These are phyloP conservation scores for Aplodontia rufa DNA, from an alignment of 2,113 vertebrate species.

Conservation along the genomic window DNA sequence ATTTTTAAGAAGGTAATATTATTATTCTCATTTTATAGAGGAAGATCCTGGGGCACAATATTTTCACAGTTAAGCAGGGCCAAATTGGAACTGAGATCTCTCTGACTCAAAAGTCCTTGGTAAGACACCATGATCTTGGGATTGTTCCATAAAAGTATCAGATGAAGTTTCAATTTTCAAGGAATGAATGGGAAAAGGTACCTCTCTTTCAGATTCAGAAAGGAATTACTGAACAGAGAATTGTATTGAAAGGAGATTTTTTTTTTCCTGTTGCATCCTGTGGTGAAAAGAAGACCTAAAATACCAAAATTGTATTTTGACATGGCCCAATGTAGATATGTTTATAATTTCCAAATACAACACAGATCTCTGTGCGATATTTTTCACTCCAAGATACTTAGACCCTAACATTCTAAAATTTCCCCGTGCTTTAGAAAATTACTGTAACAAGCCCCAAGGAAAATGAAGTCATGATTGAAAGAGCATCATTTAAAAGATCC, in stretches of 20 bases:
- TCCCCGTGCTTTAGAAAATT: neutral
- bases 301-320: neutral
- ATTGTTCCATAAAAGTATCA: neutral
- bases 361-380: neutral
- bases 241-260: neutral
- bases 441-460: neutral
- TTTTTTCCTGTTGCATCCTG: neutral
- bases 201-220: neutral
- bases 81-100: neutral
- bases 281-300: neutral
- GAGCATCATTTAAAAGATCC: neutral
- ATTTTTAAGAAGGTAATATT: neutral
- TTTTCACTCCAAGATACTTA: constrained; percentile 31
- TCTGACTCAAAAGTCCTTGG: neutral
- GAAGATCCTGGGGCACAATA: neutral
- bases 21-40: neutral
- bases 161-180: neutral
- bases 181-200: neutral
- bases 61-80: neutral
- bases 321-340: neutral
- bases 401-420: neutral
- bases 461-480: constrained; percentile 28
- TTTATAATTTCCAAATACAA: constrained; percentile 13
- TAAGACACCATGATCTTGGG: neutral
- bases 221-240: neutral